Evolutionary conservation across 53 echinoderm and acorn worm genomes (phyloP).

Genomic region (Mesocentrotus franciscanus): DNA sequence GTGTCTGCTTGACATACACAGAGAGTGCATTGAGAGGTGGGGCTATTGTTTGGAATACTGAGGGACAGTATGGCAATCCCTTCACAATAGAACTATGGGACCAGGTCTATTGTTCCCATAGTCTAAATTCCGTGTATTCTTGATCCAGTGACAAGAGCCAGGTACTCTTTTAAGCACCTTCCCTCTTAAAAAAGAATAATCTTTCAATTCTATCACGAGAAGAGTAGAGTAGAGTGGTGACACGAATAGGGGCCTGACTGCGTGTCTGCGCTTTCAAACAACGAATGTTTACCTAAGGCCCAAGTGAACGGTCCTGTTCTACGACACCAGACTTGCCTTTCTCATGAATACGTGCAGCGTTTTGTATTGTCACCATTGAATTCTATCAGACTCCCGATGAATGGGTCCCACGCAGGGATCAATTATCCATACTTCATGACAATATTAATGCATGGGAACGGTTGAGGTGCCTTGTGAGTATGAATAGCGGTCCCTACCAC

Average conservation of each 20-base stretch:
- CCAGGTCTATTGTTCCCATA: slow-evolving; percentile 11
- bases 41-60: neutral
- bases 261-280: neutral
- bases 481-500: neutral
- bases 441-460: neutral
- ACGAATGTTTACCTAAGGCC: slow-evolving; percentile 2
- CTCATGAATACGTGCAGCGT: slow-evolving; percentile 17
- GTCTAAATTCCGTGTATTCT: neutral
- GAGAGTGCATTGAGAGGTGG: neutral
- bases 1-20: neutral
- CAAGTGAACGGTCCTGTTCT: neutral
- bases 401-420: slow-evolving; percentile 36
- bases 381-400: neutral
- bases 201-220: neutral
- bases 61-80: neutral
- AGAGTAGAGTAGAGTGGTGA: neutral
- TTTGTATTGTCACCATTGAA: slow-evolving; percentile 1
- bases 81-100: neutral
- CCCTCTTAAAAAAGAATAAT: neutral
- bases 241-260: neutral
- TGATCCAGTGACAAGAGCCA: neutral
- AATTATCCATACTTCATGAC: slow-evolving; percentile 38
- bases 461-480: neutral
- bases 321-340: slow-evolving; percentile 25
- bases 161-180: slow-evolving; percentile 21